Conservation (phyloP, 2,888 invertebrate genomes). For the Parasteatoda lunata region DNA sequence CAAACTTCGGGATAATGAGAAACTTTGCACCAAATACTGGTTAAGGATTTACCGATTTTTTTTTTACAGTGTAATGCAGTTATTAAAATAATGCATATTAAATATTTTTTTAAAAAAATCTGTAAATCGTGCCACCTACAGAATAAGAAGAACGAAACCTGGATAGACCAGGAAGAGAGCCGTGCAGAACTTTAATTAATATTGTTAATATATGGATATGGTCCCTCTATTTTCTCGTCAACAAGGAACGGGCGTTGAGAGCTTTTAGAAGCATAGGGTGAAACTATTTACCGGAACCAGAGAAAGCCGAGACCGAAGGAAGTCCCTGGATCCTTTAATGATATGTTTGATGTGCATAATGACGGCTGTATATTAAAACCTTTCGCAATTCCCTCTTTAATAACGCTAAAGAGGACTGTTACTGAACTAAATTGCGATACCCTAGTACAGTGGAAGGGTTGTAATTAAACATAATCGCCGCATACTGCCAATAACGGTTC, state of each 20-base stretch:
- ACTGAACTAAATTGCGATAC: background rate
- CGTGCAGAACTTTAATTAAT: no score
- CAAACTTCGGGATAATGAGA: no score
- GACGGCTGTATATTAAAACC: slow-evolving; percentile 50
- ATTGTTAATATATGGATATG: background rate
- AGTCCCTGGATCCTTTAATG: slow-evolving; percentile 32
- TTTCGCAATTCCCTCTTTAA: slow-evolving; percentile 58
- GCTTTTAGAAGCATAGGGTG: background rate
- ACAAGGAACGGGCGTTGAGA: background rate
- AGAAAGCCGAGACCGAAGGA: background rate
- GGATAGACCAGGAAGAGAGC: no score
- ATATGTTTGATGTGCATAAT: slow-evolving; percentile 45
- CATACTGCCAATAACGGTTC: background rate
- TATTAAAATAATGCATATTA: no score
- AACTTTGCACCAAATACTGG: no score
- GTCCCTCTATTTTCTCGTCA: background rate
- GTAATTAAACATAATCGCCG: background rate
- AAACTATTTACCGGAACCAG: slow-evolving; percentile 2
- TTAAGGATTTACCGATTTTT: no score
- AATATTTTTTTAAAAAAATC: no score
- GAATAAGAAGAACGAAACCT: no score
- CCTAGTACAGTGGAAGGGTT: background rate
- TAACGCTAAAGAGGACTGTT: background rate
- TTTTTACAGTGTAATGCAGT: no score
- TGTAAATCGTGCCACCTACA: no score